Evolutionary conservation across 2,113 vertebrate species (phyloP).

Genomic region (Picathartes gymnocephalus): DNA sequence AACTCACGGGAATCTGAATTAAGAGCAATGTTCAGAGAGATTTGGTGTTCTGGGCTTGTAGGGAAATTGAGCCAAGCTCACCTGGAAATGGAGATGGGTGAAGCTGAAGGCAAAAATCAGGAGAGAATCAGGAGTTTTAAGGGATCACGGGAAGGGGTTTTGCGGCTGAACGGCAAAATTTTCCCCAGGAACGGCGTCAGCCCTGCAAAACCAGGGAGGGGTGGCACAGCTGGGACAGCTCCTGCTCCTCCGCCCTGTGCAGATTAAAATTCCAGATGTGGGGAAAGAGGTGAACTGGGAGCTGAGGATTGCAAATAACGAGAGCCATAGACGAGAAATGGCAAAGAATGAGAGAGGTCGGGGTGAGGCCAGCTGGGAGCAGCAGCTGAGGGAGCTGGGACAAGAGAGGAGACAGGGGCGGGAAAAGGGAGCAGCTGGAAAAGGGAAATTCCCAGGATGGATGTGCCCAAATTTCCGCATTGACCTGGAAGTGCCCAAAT

Average conservation of each 20-base stretch:
- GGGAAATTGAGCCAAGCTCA: neutral
- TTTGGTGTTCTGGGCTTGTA: too few species aligned
- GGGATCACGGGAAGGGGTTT: neutral
- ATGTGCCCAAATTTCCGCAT: neutral
- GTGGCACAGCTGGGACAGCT: neutral
- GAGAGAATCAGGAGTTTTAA: fast-evolving
- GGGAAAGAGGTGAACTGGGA: neutral
- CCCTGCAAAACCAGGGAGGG: neutral
- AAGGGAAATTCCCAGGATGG: neutral
- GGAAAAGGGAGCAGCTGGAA: too few species aligned
- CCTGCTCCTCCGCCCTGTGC: neutral
- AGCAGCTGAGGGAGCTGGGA: neutral
- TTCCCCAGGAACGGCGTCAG: neutral
- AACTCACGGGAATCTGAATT: neutral
- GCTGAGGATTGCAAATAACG: neutral
- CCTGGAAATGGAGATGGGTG: fast-evolving
- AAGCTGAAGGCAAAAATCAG: neutral
- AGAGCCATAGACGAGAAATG: too few species aligned
- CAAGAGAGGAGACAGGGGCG: too few species aligned
- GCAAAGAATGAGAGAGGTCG: too few species aligned
- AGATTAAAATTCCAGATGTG: neutral
- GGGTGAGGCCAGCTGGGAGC: neutral
- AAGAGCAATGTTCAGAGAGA: neutral
- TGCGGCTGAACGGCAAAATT: neutral
- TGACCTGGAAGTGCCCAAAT: fast-evolving